Base-by-base conservation (phyloP, 2,888 invertebrate species). In the Neoaliturus tenellus region DNA sequence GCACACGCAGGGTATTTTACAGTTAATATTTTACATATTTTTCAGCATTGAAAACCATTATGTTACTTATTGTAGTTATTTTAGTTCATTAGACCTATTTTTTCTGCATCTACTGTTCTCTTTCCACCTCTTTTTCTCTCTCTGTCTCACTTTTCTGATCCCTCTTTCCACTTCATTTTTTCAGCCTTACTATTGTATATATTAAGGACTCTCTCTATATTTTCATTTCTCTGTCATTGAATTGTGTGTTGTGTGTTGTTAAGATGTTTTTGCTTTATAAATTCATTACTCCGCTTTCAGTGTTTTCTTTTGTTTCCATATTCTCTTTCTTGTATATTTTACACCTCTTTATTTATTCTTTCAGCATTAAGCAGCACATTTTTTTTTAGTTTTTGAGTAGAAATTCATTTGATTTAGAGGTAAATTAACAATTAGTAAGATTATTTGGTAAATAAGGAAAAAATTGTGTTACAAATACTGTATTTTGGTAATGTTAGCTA, bases 141-240 rank as follows among this genome's bases (percentile, higher is more conserved):
- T 78, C 48, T 55, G n/a, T 78, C 78, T 78, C 55, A 8, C 48
- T 81, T n/a, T 73, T 82, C 82, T 82, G 82, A 82, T 82, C 82
- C 82, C 82, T 82, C 82, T 82, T 82, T 82, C 82, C 82, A 55
- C 82, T 73, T 71, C 67, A 51, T 82, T 71, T 51, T 51, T 82
- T 81, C 41, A n/a, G 31, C 44, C 55, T 31, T 78, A n/a, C 10
- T 55, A 48, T 20, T 78, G 28, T 33, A 78, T 55, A 78, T 55
- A 39, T 41, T 39, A 78, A 31, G 55, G 35, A 51, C 71, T 82
- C 35, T 33, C 67, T 82, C 71, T 48, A 71, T 71, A 33, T 55
- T 82, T 82, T 82, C 69, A 81, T 81, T 82, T 82, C 55, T 55
- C 71, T 35, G 41, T 39, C 31, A 71, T 82, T 35, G 51, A 71